Evolutionary conservation across 2,797 vertebrate genomes (phyloP).

Genomic region (Acanthurus lineatus): DNA sequence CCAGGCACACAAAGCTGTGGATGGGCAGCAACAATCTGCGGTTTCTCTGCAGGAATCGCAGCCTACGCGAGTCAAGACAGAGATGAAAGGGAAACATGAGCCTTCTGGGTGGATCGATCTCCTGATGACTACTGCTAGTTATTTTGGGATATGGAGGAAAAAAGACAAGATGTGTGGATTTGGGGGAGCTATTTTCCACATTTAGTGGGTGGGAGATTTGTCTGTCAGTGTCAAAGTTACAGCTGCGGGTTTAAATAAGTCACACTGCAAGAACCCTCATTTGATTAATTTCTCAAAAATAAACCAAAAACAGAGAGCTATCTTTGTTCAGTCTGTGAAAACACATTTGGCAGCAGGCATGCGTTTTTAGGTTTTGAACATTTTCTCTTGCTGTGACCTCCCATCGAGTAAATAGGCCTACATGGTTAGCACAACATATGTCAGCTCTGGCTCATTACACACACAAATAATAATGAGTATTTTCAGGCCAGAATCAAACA

Average conservation of each 20-base stretch:
- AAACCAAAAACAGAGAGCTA: background rate
- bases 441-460: background rate
- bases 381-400: constrained; percentile 4
- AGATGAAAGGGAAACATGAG: constrained; percentile 46
- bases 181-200: constrained; percentile 45
- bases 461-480: background rate
- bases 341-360: background rate
- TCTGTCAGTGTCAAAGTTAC: constrained; percentile 28
- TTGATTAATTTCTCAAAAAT: background rate
- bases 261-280: constrained; percentile 17
- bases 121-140: constrained; percentile 46
- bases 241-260: constrained; percentile 29
- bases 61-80: constrained; percentile 79
- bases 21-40: constrained; percentile 93
- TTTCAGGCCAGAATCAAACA: constrained; percentile 13
- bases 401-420: background rate
- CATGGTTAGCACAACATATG: constrained; percentile 44
- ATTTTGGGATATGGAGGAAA: constrained; percentile 59
- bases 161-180: constrained; percentile 45
- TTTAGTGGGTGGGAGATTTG: constrained; percentile 43
- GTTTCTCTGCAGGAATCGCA: constrained; percentile 89
- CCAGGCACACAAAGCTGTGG: constrained; percentile 96
- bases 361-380: background rate
- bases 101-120: constrained; percentile 46
- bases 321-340: background rate